These are phyloP conservation scores for Pemphigus obesinymphae DNA, from an alignment of 1,140 invertebrate species.

Conservation along the genomic window DNA sequence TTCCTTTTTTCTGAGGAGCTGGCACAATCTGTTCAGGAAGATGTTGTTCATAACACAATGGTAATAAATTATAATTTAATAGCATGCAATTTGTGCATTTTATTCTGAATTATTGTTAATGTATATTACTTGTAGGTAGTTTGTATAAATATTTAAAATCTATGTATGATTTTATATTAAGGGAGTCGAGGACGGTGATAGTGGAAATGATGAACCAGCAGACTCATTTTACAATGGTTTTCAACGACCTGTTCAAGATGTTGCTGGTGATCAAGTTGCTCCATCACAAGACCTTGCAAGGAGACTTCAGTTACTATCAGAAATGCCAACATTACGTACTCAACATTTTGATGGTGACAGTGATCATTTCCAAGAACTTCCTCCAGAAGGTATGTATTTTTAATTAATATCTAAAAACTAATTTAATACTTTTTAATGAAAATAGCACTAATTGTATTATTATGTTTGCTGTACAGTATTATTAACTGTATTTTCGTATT, in stretches of 20 bases:
- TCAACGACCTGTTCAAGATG: constrained; percentile 34
- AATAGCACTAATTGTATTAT: constrained; percentile 50
- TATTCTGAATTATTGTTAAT: too few species aligned
- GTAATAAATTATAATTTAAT: background rate
- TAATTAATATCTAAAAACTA: background rate
- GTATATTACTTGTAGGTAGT: too few species aligned
- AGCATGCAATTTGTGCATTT: too few species aligned
- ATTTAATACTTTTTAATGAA: background rate
- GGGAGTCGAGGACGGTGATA: constrained; percentile 32
- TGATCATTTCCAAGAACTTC: constrained; percentile 35
- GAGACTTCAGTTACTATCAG: constrained; percentile 16
- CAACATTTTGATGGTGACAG: constrained; percentile 14
- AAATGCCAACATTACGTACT: background rate
- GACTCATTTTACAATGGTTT: constrained; percentile 26
- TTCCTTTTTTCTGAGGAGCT: constrained; percentile 35
- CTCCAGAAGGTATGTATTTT: constrained; percentile 14
- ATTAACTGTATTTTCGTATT: constrained; percentile 77
- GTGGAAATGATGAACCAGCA: constrained; percentile 36
- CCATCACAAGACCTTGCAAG: constrained; percentile 29
- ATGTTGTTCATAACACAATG: constrained; percentile 26
- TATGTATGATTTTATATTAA: background rate
- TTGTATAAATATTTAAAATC: too few species aligned
- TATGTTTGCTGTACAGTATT: constrained; percentile 56
- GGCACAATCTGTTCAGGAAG: constrained; percentile 12
- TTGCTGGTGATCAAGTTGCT: background rate